Evolutionary conservation across 2,797 vertebrate species (phyloP).

Genomic region (Amblyopsis hoosieri): DNA sequence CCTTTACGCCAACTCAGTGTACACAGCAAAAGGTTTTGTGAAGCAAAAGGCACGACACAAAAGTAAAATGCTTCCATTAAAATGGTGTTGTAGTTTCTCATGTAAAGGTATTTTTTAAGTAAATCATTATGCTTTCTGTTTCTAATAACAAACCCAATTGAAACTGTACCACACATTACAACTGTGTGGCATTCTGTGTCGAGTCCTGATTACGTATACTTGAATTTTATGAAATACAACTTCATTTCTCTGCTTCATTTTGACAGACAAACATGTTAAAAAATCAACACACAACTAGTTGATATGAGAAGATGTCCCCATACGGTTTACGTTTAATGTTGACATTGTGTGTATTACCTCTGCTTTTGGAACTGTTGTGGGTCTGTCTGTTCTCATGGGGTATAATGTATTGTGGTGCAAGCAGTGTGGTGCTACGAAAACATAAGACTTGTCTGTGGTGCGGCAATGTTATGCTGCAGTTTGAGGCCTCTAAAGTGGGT

Average conservation of each 20-base stretch:
- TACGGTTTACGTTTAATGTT: background rate
- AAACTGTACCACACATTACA: constrained; percentile 21
- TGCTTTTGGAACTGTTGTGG: background rate
- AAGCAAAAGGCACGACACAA: no score
- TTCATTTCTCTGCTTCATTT: constrained; percentile 2
- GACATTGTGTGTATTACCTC: constrained; percentile 17
- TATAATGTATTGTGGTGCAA: constrained; percentile 7
- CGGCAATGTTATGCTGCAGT: constrained; percentile 23
- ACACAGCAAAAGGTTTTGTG: no score
- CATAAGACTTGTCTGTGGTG: constrained; percentile 15
- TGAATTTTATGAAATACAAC: constrained; percentile 5
- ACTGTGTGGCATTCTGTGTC: constrained; percentile 15
- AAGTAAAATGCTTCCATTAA: no score
- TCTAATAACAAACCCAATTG: constrained; percentile 38
- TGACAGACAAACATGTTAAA: constrained; percentile 18
- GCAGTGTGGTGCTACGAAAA: constrained; percentile 14
- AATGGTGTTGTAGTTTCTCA: no score
- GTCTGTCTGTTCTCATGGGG: background rate
- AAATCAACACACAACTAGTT: constrained; percentile 22
- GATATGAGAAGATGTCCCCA: constrained; percentile 4
- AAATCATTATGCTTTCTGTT: constrained; percentile 18
- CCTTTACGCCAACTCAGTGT: no score
- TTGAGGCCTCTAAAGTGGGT: constrained; percentile 32
- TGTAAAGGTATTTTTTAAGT: no score
- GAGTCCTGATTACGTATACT: constrained; percentile 17